Conservation (phyloP, 2,797 vertebrate genomes). For the Oryzias sinensis region DNA sequence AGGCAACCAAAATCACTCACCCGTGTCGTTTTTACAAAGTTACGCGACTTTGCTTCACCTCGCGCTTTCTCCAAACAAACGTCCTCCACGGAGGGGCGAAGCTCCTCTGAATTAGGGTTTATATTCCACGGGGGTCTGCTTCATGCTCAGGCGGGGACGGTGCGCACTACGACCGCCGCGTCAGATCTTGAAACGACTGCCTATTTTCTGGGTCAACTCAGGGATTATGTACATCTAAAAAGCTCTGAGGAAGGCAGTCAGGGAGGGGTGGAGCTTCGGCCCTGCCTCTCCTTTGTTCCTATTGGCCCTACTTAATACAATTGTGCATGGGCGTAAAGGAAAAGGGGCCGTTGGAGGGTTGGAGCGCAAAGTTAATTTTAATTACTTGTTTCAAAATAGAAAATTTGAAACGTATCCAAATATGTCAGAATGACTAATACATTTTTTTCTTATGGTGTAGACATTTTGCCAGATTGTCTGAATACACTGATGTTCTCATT, state of each 20-base stretch:
- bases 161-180: slow-evolving; percentile 76
- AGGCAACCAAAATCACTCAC: slow-evolving; percentile 61
- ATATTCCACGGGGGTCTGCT: slow-evolving; percentile 74
- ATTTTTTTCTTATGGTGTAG: too few relatives aligned
- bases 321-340: slow-evolving; percentile 76
- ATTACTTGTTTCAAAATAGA: slow-evolving; percentile 12
- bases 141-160: slow-evolving; percentile 73
- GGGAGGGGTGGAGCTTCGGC: slow-evolving; percentile 73
- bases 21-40: slow-evolving; percentile 71
- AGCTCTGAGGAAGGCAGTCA: slow-evolving; percentile 73
- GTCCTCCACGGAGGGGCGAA: slow-evolving; percentile 32
- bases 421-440: too few relatives aligned
- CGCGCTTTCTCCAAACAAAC: slow-evolving; percentile 25
- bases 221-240: slow-evolving; percentile 83
- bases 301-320: slow-evolving; percentile 81
- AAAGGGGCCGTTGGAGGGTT: slow-evolving; percentile 59
- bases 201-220: slow-evolving; percentile 84
- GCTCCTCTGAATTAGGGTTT: slow-evolving; percentile 62
- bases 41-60: slow-evolving; percentile 65
- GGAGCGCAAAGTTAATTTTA: slow-evolving; percentile 71
- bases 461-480: not conserved
- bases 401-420: too few relatives aligned
- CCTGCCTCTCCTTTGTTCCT: slow-evolving; percentile 77
- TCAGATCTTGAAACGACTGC: slow-evolving; percentile 80
- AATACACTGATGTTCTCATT: slow-evolving; percentile 12